phyloP scores from a whole-genome alignment of 2,113 vertebrate genomes.

The Chamaea fasciata region DNA sequence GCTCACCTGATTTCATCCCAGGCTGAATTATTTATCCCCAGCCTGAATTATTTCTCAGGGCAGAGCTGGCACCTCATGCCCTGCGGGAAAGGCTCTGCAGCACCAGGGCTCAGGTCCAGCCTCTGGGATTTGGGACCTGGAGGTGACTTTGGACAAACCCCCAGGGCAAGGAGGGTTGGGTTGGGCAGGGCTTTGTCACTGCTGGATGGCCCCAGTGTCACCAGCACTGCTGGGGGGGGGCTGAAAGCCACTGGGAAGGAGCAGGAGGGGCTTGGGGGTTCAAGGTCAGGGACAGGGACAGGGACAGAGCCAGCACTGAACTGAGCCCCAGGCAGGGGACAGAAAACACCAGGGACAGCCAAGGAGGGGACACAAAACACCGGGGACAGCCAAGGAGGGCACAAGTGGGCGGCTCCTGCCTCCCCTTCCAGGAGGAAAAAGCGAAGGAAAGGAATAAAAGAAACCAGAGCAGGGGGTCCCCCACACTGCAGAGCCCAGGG shows the following conservation, averaged over 20 bases:
- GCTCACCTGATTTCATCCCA: neutral
- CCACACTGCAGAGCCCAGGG: neutral
- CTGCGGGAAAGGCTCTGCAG: neutral
- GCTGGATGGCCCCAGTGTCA: accelerated
- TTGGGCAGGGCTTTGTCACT: neutral
- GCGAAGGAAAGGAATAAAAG: neutral
- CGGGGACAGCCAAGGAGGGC: too few species aligned
- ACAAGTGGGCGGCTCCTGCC: neutral
- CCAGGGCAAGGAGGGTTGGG: accelerated
- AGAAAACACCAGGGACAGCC: too few species aligned
- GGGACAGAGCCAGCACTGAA: neutral
- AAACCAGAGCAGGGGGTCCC: neutral
- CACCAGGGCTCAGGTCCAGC: too few species aligned
- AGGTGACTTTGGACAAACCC: neutral
- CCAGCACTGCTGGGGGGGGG: neutral
- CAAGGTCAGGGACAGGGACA: neutral
- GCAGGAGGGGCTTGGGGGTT: neutral
- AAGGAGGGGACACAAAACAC: neutral
- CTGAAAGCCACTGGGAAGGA: neutral
- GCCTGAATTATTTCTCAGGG: neutral
- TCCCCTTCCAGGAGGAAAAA: neutral
- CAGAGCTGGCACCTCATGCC: too few species aligned
- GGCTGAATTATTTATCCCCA: neutral
- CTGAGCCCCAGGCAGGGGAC: neutral
- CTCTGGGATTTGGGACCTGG: accelerated